Evolutionary conservation across 1,140 invertebrate species (phyloP).

Genomic region (Plodia interpunctella): DNA sequence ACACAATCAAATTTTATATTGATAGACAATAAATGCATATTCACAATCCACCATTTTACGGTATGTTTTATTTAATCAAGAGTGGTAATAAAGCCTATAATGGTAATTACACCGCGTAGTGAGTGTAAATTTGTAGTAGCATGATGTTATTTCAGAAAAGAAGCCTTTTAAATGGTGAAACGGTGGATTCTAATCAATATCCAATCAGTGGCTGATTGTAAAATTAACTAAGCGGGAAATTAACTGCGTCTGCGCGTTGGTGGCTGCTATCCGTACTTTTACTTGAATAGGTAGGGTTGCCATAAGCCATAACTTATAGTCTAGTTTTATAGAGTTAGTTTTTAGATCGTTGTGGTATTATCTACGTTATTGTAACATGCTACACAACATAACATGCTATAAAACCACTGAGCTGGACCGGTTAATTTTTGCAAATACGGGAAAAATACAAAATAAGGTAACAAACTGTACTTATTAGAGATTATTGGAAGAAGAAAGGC

Average conservation of each 20-base stretch:
- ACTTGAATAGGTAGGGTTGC: neutral
- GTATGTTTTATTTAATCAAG: conserved; percentile 64
- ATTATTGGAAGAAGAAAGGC: too few species aligned
- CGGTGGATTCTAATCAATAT: conserved; percentile 70
- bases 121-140: conserved; percentile 67
- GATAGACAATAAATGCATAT: neutral
- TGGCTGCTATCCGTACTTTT: conserved; percentile 9
- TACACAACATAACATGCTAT: too few species aligned
- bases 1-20: neutral
- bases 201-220: conserved; percentile 65
- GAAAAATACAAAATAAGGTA: too few species aligned
- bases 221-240: conserved; percentile 75
- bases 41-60: conserved; percentile 36
- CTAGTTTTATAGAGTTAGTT: too few species aligned
- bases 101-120: conserved; percentile 68
- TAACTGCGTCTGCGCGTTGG: conserved; percentile 39
- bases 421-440: too few species aligned
- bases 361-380: too few species aligned
- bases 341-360: too few species aligned
- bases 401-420: too few species aligned
- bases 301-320: neutral
- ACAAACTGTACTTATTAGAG: too few species aligned
- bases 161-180: conserved; percentile 62
- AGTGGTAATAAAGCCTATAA: conserved; percentile 49
- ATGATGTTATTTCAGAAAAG: conserved; percentile 64